Conservation (phyloP, 2,797 vertebrate species). For the Psittacula echo region DNA sequence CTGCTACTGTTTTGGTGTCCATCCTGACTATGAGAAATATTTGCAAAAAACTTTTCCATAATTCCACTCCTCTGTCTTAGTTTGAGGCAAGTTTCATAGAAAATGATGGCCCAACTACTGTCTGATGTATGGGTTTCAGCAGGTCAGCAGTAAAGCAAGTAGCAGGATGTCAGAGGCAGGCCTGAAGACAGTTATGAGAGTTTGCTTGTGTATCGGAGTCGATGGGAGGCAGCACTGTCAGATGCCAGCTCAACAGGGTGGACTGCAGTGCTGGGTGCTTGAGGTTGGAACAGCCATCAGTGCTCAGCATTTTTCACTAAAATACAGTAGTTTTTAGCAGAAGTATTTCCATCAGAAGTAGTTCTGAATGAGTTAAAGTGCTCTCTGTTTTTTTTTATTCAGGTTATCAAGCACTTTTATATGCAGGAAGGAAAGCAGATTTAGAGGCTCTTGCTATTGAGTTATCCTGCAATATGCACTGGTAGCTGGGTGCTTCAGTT, state of each 20-base stretch:
- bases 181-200: fast-evolving
- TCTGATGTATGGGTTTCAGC: not conserved
- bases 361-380: not conserved
- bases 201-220: not conserved
- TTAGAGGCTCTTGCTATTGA: not conserved
- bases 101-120: not conserved
- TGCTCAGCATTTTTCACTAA: not conserved
- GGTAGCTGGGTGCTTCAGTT: not conserved
- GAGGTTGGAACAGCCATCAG: not conserved
- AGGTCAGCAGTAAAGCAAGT: not conserved
- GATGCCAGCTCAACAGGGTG: not conserved
- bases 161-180: not conserved
- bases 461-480: fast-evolving
- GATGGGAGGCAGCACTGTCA: not conserved
- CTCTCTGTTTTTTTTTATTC: not conserved
- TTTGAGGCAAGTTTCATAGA: not conserved
- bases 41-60: not conserved
- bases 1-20: not conserved
- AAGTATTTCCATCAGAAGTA: not conserved
- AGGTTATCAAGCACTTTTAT: not conserved
- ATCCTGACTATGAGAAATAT: not conserved
- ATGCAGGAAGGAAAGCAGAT: not conserved
- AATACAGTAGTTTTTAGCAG: not conserved
- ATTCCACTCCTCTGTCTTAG: not conserved
- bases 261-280: fast-evolving